Evolutionary conservation across 2,797 vertebrate genomes (phyloP), one percentile per base, ranked within the genome.

Genomic region (Semaprochilodus insignis): DNA sequence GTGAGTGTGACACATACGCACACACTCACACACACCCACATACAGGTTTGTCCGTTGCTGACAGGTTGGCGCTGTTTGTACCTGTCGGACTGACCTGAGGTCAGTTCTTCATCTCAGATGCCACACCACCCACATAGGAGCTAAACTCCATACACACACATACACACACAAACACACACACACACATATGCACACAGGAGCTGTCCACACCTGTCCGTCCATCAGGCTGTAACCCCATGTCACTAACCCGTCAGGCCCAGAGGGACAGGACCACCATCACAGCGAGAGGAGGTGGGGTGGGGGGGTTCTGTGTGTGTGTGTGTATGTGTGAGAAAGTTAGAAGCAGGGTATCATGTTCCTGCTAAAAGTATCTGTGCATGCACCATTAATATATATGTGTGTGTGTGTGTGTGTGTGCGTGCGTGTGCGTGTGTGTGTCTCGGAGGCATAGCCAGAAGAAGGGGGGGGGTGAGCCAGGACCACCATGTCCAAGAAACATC

Each of bases 251-350:
- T 70, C 36, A 70, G 19, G 36, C 67, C 40, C 36, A 48, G 40
- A 70, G 67, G 67, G 67, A 70, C 67, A 48, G 40, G 67, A 70
- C 40, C 67, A 70, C 67, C 67, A 70, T 23, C 21, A 48, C 67
- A 70, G 40, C 1, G 36, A 70, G 63, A 31, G 31, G 3, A 31
- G 31, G 31, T 1, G 31, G 1, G 31, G 31, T 1, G 31, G 31
- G 40, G 36, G n/a, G n/a, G n/a, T n/a, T n/a, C n/a, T n/a, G n/a
- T n/a, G n/a, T n/a, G n/a, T 51, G 48, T 10, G 4, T 10, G 48
- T 69, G 34, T 44, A n/a, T 69, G 2, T 69, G 19, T 69, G 34
- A 21, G 66, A 69, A n/a, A 69, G 40, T 6, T n/a, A 40, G 19
- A 44, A 10, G 21, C n/a, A 23, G 59, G n/a, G 40, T 44, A 69